These are phyloP conservation scores for Ditylenchus dipsaci DNA, from an alignment of 1,140 invertebrate genomes.

Conservation along the genomic window DNA sequence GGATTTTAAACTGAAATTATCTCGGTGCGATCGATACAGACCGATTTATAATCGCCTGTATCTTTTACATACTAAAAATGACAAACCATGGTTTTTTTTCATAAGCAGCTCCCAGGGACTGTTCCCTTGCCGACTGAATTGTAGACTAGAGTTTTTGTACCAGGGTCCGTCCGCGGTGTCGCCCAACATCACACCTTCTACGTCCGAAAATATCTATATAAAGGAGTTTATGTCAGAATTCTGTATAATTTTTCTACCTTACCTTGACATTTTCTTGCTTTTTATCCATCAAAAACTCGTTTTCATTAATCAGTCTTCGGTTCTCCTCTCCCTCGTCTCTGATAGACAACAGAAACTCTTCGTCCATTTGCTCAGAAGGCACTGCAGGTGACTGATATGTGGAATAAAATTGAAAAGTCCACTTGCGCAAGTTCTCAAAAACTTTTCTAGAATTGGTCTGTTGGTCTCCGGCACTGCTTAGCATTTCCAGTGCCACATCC, in stretches of 20 bases:
- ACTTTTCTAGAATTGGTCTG: not conserved
- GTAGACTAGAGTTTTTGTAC: slow-evolving; percentile 12
- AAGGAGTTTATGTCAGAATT: too few relatives aligned
- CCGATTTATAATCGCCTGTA: too few relatives aligned
- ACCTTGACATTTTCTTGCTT: too few relatives aligned
- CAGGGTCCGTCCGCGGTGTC: not conserved
- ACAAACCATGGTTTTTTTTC: too few relatives aligned
- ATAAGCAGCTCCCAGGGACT: too few relatives aligned
- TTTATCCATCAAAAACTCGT: too few relatives aligned
- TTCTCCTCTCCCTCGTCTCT: not conserved
- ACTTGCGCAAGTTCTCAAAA: not conserved
- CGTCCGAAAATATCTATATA: too few relatives aligned
- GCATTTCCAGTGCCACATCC: not conserved
- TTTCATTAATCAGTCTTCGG: slow-evolving; percentile 6
- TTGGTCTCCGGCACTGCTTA: not conserved
- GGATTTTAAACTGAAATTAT: too few relatives aligned
- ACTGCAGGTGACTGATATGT: not conserved
- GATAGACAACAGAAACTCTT: not conserved
- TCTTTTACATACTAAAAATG: too few relatives aligned
- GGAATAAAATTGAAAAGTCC: not conserved
- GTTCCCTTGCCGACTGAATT: not conserved
- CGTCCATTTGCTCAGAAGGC: not conserved
- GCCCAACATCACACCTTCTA: too few relatives aligned
- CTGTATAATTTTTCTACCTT: too few relatives aligned
- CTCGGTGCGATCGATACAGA: too few relatives aligned